Conservation (phyloP, 2,797 vertebrate genomes). For the Sphenodon punctatus region DNA sequence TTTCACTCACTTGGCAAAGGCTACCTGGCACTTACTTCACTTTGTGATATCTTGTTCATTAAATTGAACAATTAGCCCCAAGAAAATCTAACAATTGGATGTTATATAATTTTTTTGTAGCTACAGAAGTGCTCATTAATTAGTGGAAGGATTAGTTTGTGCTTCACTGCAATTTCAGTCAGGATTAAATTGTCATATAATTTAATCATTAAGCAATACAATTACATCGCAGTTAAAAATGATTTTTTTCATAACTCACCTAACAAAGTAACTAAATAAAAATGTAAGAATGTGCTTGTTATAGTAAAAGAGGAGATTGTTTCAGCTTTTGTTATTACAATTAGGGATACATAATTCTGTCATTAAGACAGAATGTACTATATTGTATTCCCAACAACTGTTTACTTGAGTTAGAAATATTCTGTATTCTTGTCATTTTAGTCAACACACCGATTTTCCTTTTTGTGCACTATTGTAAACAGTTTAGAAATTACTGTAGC, state of each 20-base stretch:
- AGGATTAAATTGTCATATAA: constrained; percentile 66
- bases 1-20: constrained; percentile 20
- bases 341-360: not conserved
- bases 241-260: not conserved
- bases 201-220: constrained; percentile 60
- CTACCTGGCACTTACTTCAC: constrained; percentile 43
- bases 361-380: not conserved
- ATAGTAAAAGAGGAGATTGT: not conserved
- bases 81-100: constrained; percentile 66
- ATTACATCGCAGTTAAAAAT: constrained; percentile 39
- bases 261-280: constrained; percentile 17
- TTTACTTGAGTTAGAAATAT: constrained; percentile 6
- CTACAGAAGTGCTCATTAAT: constrained; percentile 66
- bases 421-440: not conserved
- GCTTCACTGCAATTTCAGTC: constrained; percentile 55
- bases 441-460: not conserved
- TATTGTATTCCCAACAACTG: not conserved
- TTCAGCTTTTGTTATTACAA: not conserved
- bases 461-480: not conserved
- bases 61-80: constrained; percentile 66
- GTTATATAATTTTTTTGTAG: constrained; percentile 54
- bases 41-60: constrained; percentile 57
- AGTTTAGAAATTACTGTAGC: not conserved
- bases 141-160: constrained; percentile 61
- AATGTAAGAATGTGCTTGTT: constrained; percentile 8